A percentile compares a stretch with the other conserved stretches of the same genome.
These are phyloP conservation scores for Heteronetta atricapilla DNA, from an alignment of 2,113 vertebrate species.

Conservation along the genomic window DNA sequence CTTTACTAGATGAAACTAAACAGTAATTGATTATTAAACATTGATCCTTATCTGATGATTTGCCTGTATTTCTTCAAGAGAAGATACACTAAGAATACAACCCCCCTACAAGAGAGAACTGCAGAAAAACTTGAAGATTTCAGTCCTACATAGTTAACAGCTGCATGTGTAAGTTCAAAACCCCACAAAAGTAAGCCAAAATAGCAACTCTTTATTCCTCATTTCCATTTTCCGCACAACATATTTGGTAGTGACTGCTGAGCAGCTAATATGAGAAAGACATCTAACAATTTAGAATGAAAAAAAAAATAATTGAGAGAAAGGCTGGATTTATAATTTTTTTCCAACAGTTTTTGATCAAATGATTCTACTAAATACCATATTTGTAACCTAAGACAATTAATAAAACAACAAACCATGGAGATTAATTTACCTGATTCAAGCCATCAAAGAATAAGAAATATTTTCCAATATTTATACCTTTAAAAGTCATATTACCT, in stretches of 20 bases:
- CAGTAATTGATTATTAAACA: not conserved
- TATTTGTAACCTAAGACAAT: not conserved
- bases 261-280: not conserved
- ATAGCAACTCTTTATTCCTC: not conserved
- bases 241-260: not conserved
- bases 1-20: not conserved
- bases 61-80: not conserved
- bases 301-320: not conserved
- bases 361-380: not conserved
- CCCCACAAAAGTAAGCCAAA: not conserved
- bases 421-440: not conserved
- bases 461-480: not conserved
- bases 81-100: not conserved
- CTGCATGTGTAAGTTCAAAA: not conserved
- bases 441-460: not conserved
- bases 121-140: not conserved
- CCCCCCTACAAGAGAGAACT: not conserved
- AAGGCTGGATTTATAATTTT: not conserved
- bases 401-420: not conserved
- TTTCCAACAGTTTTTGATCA: not conserved
- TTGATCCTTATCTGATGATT: not conserved
- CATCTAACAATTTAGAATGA: not conserved
- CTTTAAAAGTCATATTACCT: not conserved
- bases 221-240: not conserved
- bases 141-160: not conserved